Conservation (phyloP, 2,888 invertebrate genomes). For the Lapara coniferarum region DNA sequence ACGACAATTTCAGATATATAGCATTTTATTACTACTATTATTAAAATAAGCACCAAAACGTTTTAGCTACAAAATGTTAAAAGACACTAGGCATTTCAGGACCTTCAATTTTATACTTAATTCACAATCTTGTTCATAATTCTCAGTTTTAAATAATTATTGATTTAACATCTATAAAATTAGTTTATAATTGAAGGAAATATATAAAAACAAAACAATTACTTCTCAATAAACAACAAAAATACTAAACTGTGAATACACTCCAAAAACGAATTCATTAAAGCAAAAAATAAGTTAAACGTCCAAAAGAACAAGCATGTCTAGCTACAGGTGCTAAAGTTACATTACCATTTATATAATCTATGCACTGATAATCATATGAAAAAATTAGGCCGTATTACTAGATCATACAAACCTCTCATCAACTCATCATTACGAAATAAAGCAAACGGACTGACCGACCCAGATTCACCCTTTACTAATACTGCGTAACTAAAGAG, state of each 20-base stretch:
- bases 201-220: too few species aligned
- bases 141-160: too few species aligned
- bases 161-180: too few species aligned
- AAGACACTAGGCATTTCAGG: not conserved
- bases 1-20: slow-evolving; percentile 6
- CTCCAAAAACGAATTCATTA: too few species aligned
- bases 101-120: too few species aligned
- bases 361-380: not conserved
- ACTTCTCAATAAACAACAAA: too few species aligned
- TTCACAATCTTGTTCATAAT: too few species aligned
- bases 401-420: not conserved
- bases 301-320: too few species aligned
- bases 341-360: not conserved
- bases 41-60: not conserved
- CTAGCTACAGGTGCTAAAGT: not conserved
- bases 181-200: too few species aligned
- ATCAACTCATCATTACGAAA: slow-evolving; percentile 1
- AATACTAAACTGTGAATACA: too few species aligned
- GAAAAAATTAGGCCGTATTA: not conserved
- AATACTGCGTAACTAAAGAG: not conserved
- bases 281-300: too few species aligned
- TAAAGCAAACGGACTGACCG: not conserved
- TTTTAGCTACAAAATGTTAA: not conserved
- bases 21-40: not conserved
- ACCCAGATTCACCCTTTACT: not conserved